Conservation (phyloP, 1,140 invertebrate species). For the Atta texana region DNA sequence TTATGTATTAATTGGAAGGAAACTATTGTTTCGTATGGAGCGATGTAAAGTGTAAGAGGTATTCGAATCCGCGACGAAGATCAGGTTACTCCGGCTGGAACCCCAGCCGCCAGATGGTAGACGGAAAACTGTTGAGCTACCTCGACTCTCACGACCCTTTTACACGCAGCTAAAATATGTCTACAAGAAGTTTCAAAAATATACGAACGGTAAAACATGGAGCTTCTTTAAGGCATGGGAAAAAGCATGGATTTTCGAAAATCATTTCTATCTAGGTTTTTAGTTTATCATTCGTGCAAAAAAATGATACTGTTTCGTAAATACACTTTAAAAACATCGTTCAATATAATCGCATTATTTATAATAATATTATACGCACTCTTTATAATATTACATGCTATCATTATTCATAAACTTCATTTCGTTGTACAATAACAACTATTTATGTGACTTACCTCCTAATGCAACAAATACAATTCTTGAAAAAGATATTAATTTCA, state of each 20-base stretch:
- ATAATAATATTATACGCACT: slow-evolving; percentile 9
- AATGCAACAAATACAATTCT: not conserved
- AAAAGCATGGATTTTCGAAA: not conserved
- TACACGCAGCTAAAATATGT: slow-evolving; percentile 61
- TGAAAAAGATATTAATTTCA: not conserved
- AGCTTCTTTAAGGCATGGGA: not conserved
- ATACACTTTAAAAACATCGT: not conserved
- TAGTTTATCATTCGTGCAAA: not conserved
- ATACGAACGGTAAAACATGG: slow-evolving; percentile 28
- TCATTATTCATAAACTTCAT: not conserved
- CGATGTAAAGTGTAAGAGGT: slow-evolving; percentile 71
- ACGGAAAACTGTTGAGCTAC: slow-evolving; percentile 78
- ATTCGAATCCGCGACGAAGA: slow-evolving; percentile 80
- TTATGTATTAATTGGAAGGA: slow-evolving; percentile 18
- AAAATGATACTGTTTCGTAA: not conserved
- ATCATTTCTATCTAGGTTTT: not conserved
- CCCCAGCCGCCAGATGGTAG: slow-evolving; percentile 82
- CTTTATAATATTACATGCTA: slow-evolving; percentile 4
- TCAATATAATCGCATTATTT: not conserved
- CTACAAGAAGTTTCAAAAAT: slow-evolving; percentile 46
- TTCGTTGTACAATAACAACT: not conserved
- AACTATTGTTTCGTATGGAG: slow-evolving; percentile 35
- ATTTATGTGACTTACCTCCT: not conserved
- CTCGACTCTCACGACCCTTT: slow-evolving; percentile 76
- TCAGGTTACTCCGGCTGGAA: slow-evolving; percentile 79